These are phyloP conservation scores for Sebastolobus alascanus DNA, from an alignment of 2,797 vertebrate genomes.

Conservation along the genomic window DNA sequence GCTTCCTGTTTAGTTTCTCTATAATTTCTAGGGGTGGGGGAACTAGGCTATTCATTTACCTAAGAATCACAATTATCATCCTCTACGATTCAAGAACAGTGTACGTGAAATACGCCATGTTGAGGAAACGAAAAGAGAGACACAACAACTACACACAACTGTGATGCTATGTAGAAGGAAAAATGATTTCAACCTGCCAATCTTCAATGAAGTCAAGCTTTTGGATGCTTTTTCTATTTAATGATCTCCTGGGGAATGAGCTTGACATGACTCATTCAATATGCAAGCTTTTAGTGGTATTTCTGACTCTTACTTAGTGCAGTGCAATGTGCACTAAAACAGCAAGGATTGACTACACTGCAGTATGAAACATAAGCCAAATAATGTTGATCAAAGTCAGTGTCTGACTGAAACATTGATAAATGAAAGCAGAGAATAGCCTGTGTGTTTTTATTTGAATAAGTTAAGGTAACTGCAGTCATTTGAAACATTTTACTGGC, in stretches of 20 bases:
- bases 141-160: background rate
- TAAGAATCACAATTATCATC: background rate
- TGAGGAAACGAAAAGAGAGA: background rate
- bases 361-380: background rate
- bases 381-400: background rate
- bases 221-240: slow-evolving; percentile 11
- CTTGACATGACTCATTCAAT: slow-evolving; percentile 8
- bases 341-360: background rate
- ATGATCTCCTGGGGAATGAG: slow-evolving; percentile 8
- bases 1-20: slow-evolving; percentile 3
- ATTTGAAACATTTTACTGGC: background rate
- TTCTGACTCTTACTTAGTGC: background rate
- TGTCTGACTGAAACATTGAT: background rate
- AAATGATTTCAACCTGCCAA: slow-evolving; percentile 11
- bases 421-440: background rate
- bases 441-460: background rate
- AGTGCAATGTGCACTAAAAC: background rate
- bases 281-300: background rate
- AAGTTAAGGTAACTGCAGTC: background rate
- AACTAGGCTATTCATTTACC: background rate
- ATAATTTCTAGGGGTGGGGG: background rate
- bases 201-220: background rate
- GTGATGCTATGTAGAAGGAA: background rate
- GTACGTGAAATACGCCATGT: background rate
- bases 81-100: background rate